A percentile compares a stretch with the other conserved stretches of the same genome.
Evolutionary conservation across 2,888 invertebrate genomes (phyloP).

Genomic region (Tipula confusa): DNA sequence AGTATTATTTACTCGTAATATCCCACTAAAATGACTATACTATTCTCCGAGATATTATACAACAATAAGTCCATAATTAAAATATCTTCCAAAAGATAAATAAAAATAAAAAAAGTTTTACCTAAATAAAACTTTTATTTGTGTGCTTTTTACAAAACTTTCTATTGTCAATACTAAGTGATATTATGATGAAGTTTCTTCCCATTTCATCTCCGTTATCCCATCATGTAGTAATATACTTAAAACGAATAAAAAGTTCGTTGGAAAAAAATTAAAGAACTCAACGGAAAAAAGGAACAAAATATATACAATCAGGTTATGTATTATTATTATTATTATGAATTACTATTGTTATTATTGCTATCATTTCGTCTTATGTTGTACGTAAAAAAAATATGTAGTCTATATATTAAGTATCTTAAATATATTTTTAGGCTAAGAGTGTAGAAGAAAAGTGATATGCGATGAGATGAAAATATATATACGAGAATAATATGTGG

Average conservation of each 20-base stretch:
- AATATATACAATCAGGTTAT: neutral
- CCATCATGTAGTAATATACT: neutral
- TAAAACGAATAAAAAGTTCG: neutral
- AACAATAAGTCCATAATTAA: constrained; percentile 20
- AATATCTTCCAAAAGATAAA: neutral
- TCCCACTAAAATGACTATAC: neutral
- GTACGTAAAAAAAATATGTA: neutral
- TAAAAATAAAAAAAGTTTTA: neutral
- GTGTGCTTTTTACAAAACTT: constrained; percentile 8
- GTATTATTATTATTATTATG: neutral
- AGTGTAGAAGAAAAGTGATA: neutral
- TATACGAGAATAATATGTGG: too few species aligned
- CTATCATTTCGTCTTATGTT: neutral
- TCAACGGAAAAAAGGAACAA: neutral
- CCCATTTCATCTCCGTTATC: neutral
- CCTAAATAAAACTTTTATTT: neutral
- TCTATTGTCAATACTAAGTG: constrained; percentile 12
- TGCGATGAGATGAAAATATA: neutral
- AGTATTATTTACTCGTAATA: neutral
- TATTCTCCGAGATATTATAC: neutral
- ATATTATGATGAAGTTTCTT: neutral
- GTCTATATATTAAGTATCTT: neutral
- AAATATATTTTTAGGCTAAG: neutral
- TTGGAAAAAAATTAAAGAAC: constrained; percentile 5
- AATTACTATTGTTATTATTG: neutral